phyloP scores from a whole-genome alignment of 2,888 invertebrate genomes.

The Proisotoma minuta region DNA sequence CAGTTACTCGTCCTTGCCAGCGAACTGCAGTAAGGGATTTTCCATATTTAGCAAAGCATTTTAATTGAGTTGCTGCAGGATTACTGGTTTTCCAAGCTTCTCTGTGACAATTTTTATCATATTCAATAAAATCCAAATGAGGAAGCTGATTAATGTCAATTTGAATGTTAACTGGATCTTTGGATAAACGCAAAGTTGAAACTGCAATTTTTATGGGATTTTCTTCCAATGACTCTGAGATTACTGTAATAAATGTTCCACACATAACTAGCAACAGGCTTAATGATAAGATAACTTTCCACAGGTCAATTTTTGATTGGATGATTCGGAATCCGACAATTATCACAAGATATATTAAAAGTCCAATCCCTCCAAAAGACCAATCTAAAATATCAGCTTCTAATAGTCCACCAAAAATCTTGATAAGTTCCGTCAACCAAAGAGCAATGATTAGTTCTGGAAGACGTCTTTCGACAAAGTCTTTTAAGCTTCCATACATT shows the following conservation, averaged over 20 bases:
- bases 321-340: no score
- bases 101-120: slow-evolving; percentile 39
- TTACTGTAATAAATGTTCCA: no score
- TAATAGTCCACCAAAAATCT: slow-evolving; percentile 12
- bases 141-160: background rate
- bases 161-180: background rate
- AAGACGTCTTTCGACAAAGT: slow-evolving; percentile 18
- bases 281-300: no score
- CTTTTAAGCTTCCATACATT: background rate
- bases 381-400: slow-evolving; percentile 17
- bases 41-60: slow-evolving; percentile 33
- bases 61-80: slow-evolving; percentile 39
- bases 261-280: no score
- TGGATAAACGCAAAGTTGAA: background rate
- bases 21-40: slow-evolving; percentile 19
- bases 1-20: slow-evolving; percentile 40
- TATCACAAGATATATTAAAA: no score
- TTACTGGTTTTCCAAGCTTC: slow-evolving; percentile 38
- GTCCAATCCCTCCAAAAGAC: no score
- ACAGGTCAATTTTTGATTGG: no score
- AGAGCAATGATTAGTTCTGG: slow-evolving; percentile 26
- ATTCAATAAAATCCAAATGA: slow-evolving; percentile 38
- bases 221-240: background rate
- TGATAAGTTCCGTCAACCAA: slow-evolving; percentile 23
- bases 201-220: background rate